These are phyloP conservation scores for Psococerastis gibbosa DNA, from an alignment of 2,888 invertebrate genomes.

Conservation along the genomic window DNA sequence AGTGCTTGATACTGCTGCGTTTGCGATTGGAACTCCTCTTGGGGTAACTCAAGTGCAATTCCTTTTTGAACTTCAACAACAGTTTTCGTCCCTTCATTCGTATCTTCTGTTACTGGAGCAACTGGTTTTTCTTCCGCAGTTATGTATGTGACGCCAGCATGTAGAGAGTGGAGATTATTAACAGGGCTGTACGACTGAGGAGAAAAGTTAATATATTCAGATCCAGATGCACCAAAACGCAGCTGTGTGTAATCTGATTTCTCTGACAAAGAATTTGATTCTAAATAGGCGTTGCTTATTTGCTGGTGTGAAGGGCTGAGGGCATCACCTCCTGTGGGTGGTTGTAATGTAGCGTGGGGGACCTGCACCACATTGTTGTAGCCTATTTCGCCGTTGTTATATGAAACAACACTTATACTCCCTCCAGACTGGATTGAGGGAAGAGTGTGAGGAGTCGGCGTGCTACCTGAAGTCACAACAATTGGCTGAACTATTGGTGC, in stretches of 20 bases:
- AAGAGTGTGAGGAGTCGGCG: not conserved
- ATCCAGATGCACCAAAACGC: not conserved
- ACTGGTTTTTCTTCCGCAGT: slow-evolving; percentile 1
- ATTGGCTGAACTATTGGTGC: slow-evolving; percentile 15
- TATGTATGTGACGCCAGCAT: slow-evolving; percentile 16
- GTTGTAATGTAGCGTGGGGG: not conserved
- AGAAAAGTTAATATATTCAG: not conserved
- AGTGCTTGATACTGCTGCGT: slow-evolving; percentile 8
- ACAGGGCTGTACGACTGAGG: not conserved
- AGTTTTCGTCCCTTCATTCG: slow-evolving; percentile 24
- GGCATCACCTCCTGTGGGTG: not conserved
- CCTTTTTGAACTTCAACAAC: slow-evolving; percentile 46
- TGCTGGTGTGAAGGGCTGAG: slow-evolving; percentile 4
- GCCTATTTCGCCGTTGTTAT: slow-evolving; percentile 6
- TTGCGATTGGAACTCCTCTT: not conserved
- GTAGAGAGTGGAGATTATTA: slow-evolving; percentile 17
- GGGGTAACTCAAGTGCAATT: not conserved
- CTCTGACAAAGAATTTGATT: slow-evolving; percentile 4
- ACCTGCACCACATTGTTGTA: not conserved
- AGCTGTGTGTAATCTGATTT: not conserved
- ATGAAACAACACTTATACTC: not conserved
- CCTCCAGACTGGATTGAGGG: not conserved
- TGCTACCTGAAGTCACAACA: slow-evolving; percentile 14
- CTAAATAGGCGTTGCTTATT: not conserved
- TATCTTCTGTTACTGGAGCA: slow-evolving; percentile 11